Percentiles rank a stretch among this genome's conserved stretches.
Evolutionary conservation across 1,140 invertebrate species (phyloP).

Genomic region (Zophobas morio): DNA sequence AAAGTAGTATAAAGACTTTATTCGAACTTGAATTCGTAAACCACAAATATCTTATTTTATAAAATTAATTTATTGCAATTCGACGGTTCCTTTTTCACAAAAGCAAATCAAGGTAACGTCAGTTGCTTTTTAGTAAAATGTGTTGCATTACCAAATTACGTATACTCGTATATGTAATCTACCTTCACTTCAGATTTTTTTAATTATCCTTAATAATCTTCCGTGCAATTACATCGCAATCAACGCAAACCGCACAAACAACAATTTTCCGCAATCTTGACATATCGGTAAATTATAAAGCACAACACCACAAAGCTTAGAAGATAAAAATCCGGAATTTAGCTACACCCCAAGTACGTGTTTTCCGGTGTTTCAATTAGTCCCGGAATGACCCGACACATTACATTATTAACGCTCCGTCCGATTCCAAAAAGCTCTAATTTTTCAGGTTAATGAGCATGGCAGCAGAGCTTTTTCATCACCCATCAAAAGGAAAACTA

Average conservation of each 20-base stretch:
- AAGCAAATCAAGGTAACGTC: too few species aligned
- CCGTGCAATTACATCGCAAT: background rate
- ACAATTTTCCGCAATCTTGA: conserved; percentile 19
- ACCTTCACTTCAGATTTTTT: background rate
- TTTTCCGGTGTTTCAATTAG: conserved; percentile 40
- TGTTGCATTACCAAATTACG: too few species aligned
- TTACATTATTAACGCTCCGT: conserved; percentile 30
- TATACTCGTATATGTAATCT: background rate
- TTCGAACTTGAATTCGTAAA: too few species aligned
- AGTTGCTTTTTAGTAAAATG: too few species aligned
- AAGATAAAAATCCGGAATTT: conserved; percentile 22
- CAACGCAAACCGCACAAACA: conserved; percentile 10
- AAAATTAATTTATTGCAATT: too few species aligned
- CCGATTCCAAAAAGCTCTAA: conserved; percentile 20
- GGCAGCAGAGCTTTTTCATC: background rate
- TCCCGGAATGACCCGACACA: conserved; percentile 25
- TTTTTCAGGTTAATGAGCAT: conserved; percentile 35
- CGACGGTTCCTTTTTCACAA: too few species aligned
- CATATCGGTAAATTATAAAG: conserved; percentile 34
- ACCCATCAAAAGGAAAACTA: conserved; percentile 10
- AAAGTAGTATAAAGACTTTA: too few species aligned
- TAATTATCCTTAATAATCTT: background rate
- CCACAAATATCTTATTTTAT: too few species aligned
- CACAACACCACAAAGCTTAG: conserved; percentile 15
- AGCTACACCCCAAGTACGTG: conserved; percentile 31